These are phyloP conservation scores for Adelges cooleyi DNA, from an alignment of 1,140 invertebrate genomes.

Conservation along the genomic window DNA sequence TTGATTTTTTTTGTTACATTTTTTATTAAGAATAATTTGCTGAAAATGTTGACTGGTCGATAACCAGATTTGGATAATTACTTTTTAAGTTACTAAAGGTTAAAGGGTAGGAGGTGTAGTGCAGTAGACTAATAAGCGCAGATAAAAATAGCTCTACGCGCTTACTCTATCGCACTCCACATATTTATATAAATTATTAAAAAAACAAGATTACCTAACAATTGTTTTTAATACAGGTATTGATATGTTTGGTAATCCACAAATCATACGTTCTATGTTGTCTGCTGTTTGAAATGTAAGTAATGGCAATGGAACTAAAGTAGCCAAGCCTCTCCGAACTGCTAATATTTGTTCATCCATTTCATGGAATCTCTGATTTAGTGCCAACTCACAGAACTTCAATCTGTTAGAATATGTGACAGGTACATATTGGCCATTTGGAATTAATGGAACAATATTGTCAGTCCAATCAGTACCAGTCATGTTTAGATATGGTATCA, in stretches of 20 bases:
- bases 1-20: too few species aligned
- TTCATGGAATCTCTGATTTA: constrained; percentile 51
- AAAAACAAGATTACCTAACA: constrained; percentile 42
- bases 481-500: constrained; percentile 53
- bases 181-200: neutral
- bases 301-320: constrained; percentile 53
- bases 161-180: too few species aligned
- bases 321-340: constrained; percentile 53
- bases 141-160: too few species aligned
- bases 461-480: constrained; percentile 53
- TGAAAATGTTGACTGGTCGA: too few species aligned
- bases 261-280: constrained; percentile 53
- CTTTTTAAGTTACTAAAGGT: too few species aligned
- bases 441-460: constrained; percentile 47
- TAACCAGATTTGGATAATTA: too few species aligned
- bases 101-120: too few species aligned
- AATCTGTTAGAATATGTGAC: constrained; percentile 49
- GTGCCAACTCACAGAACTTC: constrained; percentile 50
- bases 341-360: constrained; percentile 51
- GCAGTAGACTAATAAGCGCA: too few species aligned
- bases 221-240: constrained; percentile 50
- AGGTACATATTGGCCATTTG: constrained; percentile 48
- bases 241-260: constrained; percentile 53
- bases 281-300: constrained; percentile 49
- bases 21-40: too few species aligned